Conservation (phyloP, 2,113 vertebrate genomes). For the Cryptomyrus ogoouensis region DNA sequence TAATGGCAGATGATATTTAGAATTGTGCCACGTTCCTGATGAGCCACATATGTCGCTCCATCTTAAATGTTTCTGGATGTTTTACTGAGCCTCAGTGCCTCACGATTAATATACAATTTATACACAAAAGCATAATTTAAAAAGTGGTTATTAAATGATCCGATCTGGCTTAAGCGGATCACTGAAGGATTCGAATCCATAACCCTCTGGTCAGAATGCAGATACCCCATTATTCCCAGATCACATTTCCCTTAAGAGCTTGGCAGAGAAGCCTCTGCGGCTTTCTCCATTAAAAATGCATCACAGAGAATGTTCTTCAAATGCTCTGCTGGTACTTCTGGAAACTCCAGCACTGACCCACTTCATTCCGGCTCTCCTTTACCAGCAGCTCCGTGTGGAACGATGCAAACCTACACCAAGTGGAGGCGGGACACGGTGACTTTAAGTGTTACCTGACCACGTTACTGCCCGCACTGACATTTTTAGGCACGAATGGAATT, state of each 20-base stretch:
- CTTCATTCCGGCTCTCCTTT: neutral
- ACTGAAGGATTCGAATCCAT: neutral
- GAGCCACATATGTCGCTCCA: neutral
- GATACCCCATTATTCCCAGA: neutral
- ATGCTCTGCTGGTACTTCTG: neutral
- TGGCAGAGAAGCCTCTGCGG: neutral
- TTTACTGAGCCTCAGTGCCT: neutral
- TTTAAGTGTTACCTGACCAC: neutral
- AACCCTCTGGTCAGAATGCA: neutral
- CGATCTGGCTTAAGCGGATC: neutral
- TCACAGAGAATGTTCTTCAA: constrained; percentile 7
- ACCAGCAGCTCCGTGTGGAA: neutral
- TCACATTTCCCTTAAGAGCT: neutral
- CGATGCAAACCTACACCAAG: neutral
- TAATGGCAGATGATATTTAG: neutral
- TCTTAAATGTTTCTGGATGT: neutral
- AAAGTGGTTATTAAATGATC: neutral
- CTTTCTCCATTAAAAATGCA: constrained; percentile 4
- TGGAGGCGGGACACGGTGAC: neutral
- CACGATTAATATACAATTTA: neutral
- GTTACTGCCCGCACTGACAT: neutral
- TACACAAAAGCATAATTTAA: neutral
- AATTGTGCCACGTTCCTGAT: neutral
- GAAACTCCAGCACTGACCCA: neutral
- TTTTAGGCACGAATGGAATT: neutral